Evolutionary conservation across 2,888 invertebrate species (phyloP).

Genomic region (Diogma glabrata): DNA sequence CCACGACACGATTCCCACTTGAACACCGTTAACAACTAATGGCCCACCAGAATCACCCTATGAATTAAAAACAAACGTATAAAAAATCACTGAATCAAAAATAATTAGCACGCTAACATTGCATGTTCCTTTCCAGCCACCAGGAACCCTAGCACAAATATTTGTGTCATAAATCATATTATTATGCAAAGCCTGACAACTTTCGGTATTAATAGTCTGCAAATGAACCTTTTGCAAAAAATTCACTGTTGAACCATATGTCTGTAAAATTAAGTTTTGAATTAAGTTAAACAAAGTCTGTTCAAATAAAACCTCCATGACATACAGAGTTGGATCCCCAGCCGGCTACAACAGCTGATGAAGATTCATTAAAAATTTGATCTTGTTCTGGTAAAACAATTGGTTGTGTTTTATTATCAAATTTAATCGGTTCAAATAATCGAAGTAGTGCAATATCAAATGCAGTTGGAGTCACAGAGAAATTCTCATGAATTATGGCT

Average conservation of each 20-base stretch:
- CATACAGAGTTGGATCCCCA: too few species aligned
- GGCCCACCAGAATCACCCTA: constrained; percentile 22
- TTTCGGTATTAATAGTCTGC: constrained; percentile 19
- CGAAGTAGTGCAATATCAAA: constrained; percentile 4
- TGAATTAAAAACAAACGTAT: too few species aligned
- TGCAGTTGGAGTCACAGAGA: too few species aligned
- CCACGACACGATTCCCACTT: constrained; percentile 26
- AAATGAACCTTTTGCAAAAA: constrained; percentile 23
- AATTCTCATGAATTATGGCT: not conserved
- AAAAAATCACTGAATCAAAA: too few species aligned
- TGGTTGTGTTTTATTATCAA: not conserved
- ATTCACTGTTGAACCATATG: too few species aligned
- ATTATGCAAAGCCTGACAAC: constrained; percentile 20
- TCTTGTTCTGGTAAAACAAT: not conserved
- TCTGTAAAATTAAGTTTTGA: constrained; percentile 15
- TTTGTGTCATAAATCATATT: constrained; percentile 19
- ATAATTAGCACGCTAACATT: too few species aligned
- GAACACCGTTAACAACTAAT: constrained; percentile 16
- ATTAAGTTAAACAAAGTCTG: too few species aligned
- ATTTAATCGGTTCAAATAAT: not conserved
- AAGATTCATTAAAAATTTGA: not conserved
- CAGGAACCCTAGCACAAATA: constrained; percentile 25
- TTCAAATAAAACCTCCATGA: too few species aligned
- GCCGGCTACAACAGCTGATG: constrained; percentile 15
- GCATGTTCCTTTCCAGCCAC: constrained; percentile 27